Base-by-base conservation (phyloP, 2,113 vertebrate genomes). In the Pelmatolapia mariae region DNA sequence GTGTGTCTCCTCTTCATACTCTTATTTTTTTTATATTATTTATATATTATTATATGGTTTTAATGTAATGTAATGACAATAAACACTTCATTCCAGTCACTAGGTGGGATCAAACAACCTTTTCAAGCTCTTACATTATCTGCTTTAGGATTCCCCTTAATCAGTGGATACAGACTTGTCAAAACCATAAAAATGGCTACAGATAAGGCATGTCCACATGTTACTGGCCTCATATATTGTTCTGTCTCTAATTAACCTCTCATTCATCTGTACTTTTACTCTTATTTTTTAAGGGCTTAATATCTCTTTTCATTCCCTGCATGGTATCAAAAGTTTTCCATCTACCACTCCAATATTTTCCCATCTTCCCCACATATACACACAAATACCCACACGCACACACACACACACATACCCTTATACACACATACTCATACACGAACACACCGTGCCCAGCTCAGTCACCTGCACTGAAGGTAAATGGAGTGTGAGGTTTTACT, bases 401-500 rank as follows among this genome's bases (percentile, higher is more conserved):
- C 12, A 8, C 22, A 13, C 11, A 7, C 7, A 57, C 22, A n/a
- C n/a, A 38, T 7, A 56, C 31, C 26, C 43, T 33, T 13, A 11
- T 47, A 36, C 59, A 63, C 31, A 36, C 33, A 66, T 8, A 66
- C 10, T 10, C 52, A 73, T 13, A 79, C 26, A 52, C 19, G 83
- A 36, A 47, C 18, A 18, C 66, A 6, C 63, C 2, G 22, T 81
- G 91, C 92, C 89, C 93, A 92, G 82, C 63, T 78, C 93, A 92
- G 89, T 96, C 95, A 96, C 95, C 95, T 94, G 95, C 86, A 71
- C 94, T 90, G 88, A 95, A 95, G 94, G 91, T 94, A 96, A 97
- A 96, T 96, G 92, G 96, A 96, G 95, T 95, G 94, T 96, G 92
- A 94, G 93, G 89, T 97, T 96, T 96, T 95, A 96, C 94, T 88